These are phyloP conservation scores for Pteronotus mesoamericanus DNA, from an alignment of 2,797 vertebrate genomes.

Conservation along the genomic window DNA sequence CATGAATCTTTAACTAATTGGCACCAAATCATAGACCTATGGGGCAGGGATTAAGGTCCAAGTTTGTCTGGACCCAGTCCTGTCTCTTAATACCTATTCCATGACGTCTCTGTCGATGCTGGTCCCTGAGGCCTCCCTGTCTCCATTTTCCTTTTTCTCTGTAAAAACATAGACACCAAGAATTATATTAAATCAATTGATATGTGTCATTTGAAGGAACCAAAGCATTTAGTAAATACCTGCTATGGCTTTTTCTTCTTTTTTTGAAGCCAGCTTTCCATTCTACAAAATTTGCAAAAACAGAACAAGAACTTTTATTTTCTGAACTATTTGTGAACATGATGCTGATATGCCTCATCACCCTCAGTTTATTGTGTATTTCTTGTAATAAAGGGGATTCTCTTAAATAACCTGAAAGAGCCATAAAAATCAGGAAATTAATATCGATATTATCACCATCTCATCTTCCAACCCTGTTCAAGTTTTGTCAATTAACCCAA, in stretches of 20 bases:
- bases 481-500: not conserved
- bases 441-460: too few species aligned
- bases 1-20: not conserved
- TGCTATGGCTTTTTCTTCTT: not conserved
- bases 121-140: rapidly evolving
- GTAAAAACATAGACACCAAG: not conserved
- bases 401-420: not conserved
- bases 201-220: not conserved
- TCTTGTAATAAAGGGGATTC: not conserved
- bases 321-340: not conserved
- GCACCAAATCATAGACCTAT: not conserved
- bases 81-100: not conserved
- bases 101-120: rapidly evolving
- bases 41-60: not conserved
- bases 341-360: not conserved
- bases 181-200: not conserved
- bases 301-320: not conserved
- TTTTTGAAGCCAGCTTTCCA: not conserved
- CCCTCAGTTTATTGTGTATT: not conserved
- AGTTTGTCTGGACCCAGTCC: not conserved
- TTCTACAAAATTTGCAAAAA: not conserved
- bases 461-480: not conserved
- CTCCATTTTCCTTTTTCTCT: not conserved
- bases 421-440: not conserved
- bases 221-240: not conserved